phyloP scores from a whole-genome alignment of 2,113 vertebrate species.

The Ictalurus punctatus region DNA sequence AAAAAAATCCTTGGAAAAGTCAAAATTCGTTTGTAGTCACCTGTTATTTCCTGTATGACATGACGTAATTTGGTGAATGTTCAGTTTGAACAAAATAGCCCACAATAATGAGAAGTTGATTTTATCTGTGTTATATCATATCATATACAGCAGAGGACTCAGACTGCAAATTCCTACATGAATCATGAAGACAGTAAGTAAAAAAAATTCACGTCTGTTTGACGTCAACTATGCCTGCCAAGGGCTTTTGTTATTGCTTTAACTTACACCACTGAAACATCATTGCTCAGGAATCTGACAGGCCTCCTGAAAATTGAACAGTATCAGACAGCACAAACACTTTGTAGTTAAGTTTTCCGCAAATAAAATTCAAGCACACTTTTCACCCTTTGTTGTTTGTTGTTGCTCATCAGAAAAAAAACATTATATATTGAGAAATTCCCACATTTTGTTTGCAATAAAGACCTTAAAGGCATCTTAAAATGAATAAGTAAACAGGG shows the following conservation, averaged over 20 bases:
- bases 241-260: slow-evolving; percentile 34
- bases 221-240: slow-evolving; percentile 4
- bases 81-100: slow-evolving; percentile 2
- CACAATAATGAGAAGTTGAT: slow-evolving; percentile 16
- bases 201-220: slow-evolving; percentile 17
- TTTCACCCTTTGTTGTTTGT: background rate
- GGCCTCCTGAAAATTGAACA: slow-evolving; percentile 4
- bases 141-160: slow-evolving; percentile 14
- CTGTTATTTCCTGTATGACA: background rate
- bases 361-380: background rate
- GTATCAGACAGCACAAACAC: background rate
- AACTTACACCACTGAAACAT: slow-evolving; percentile 16
- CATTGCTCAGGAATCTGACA: slow-evolving; percentile 40
- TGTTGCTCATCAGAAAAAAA: background rate
- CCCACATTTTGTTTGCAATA: no score
- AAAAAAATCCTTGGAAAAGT: background rate
- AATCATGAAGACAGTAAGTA: slow-evolving; percentile 32
- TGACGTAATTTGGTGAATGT: slow-evolving; percentile 11
- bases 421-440: background rate
- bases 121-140: slow-evolving; percentile 20
- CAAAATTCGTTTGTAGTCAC: background rate
- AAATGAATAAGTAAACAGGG: background rate
- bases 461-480: background rate
- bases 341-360: background rate
- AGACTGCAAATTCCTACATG: slow-evolving; percentile 25